These are phyloP conservation scores for Papilio dardanus DNA, from an alignment of 1,140 invertebrate species.

Conservation along the genomic window DNA sequence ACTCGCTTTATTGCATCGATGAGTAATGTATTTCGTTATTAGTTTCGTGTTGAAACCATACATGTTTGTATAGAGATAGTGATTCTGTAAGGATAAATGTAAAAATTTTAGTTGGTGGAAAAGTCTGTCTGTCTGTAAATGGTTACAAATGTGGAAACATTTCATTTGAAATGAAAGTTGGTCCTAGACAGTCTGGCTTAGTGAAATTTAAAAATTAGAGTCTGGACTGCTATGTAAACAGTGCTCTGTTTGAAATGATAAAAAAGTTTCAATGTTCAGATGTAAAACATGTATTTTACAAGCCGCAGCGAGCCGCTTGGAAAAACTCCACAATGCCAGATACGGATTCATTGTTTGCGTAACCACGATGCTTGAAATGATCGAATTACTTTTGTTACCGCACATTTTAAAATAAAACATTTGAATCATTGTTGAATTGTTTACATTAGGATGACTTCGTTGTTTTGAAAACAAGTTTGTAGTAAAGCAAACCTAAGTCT, in stretches of 20 bases:
- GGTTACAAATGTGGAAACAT: not conserved
- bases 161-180: not conserved
- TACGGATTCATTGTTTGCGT: constrained; percentile 24
- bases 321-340: constrained; percentile 15
- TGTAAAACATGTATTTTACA: constrained; percentile 5
- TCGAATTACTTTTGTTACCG: constrained; percentile 20
- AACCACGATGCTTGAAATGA: constrained; percentile 13
- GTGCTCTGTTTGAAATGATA: constrained; percentile 9
- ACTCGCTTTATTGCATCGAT: constrained; percentile 34
- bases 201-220: not conserved
- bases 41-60: not conserved
- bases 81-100: not conserved
- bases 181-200: not conserved
- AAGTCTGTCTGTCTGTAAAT: not conserved
- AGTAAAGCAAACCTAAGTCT: not conserved
- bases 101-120: not conserved
- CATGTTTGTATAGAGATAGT: not conserved
- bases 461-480: not conserved
- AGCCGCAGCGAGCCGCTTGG: constrained; percentile 8
- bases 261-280: constrained; percentile 13
- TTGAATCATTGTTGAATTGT: not conserved
- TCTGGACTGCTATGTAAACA: constrained; percentile 2
- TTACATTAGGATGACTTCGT: not conserved
- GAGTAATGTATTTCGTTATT: constrained; percentile 35
- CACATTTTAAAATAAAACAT: constrained; percentile 11